These are phyloP conservation scores for Drosophila pegasa DNA, from an alignment of 2,888 invertebrate species.

Conservation along the genomic window DNA sequence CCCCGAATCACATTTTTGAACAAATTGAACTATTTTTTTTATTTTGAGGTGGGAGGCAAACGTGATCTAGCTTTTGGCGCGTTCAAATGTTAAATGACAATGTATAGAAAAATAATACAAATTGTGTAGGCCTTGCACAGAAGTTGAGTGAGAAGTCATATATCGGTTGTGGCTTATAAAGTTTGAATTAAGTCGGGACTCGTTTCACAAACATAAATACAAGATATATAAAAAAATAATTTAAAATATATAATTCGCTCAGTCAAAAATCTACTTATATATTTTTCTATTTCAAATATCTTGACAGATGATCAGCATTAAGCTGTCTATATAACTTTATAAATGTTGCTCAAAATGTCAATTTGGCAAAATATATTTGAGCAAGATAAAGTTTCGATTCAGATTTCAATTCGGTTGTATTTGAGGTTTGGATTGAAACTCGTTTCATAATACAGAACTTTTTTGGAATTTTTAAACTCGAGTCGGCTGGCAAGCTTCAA, in stretches of 20 bases:
- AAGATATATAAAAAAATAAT: no score
- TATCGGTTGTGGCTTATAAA: no score
- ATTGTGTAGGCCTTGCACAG: no score
- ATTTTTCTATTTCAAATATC: no score
- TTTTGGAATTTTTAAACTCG: background rate
- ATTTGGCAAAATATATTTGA: background rate
- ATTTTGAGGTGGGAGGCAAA: slow-evolving; percentile 10
- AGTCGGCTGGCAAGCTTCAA: background rate
- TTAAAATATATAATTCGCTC: no score
- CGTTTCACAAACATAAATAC: no score
- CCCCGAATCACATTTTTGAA: background rate
- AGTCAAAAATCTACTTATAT: no score
- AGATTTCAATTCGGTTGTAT: background rate
- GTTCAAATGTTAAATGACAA: background rate
- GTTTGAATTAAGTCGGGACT: no score
- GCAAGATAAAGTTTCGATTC: background rate
- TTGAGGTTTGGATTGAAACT: background rate
- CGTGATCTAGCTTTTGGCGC: background rate
- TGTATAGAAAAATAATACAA: no score
- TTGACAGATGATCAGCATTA: no score
- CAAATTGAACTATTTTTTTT: background rate
- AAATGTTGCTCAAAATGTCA: background rate
- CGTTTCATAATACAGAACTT: background rate
- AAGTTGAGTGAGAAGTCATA: background rate
- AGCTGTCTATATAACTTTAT: background rate